These are phyloP conservation scores for Sebastes iracundus DNA, from an alignment of 2,797 vertebrate species.

Conservation along the genomic window DNA sequence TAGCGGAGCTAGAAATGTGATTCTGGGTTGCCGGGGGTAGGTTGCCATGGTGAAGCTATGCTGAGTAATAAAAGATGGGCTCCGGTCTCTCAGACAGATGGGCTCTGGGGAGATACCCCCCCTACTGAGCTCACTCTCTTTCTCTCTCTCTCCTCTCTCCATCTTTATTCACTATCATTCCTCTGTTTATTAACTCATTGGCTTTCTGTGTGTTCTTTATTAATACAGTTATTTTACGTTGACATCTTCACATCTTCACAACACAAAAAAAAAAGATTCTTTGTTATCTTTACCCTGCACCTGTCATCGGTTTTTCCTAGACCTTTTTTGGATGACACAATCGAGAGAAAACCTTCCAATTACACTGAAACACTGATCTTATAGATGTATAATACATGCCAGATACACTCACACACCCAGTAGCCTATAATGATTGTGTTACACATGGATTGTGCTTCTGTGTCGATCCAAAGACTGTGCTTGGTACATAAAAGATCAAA, in stretches of 20 bases:
- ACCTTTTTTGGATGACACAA: not conserved
- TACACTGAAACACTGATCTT: not conserved
- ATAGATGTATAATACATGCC: not conserved
- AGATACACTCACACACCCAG: not conserved
- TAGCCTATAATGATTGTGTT: not conserved
- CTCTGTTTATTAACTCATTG: conserved; percentile 25
- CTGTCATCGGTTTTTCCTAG: not conserved
- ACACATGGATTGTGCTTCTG: not conserved
- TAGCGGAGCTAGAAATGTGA: conserved; percentile 80
- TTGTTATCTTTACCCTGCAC: not conserved
- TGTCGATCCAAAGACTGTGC: not conserved
- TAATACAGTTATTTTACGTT: not conserved
- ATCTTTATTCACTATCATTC: conserved; percentile 2
- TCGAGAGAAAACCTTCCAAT: not conserved
- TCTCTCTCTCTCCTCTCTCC: conserved; percentile 14
- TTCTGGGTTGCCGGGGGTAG: conserved; percentile 79
- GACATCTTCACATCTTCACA: not conserved
- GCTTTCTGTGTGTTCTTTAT: conserved; percentile 1
- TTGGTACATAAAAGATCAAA: not conserved
- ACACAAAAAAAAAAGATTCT: not conserved
- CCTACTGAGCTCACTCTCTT: conserved; percentile 38
- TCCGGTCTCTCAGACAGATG: conserved; percentile 63
- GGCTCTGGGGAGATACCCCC: conserved; percentile 61
- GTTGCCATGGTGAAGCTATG: conserved; percentile 88
- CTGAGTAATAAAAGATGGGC: conserved; percentile 79